Evolutionary conservation across 2,113 vertebrate species (phyloP), one percentile per base, ranked within the genome.

Genomic region (Brevimyrus niger): DNA sequence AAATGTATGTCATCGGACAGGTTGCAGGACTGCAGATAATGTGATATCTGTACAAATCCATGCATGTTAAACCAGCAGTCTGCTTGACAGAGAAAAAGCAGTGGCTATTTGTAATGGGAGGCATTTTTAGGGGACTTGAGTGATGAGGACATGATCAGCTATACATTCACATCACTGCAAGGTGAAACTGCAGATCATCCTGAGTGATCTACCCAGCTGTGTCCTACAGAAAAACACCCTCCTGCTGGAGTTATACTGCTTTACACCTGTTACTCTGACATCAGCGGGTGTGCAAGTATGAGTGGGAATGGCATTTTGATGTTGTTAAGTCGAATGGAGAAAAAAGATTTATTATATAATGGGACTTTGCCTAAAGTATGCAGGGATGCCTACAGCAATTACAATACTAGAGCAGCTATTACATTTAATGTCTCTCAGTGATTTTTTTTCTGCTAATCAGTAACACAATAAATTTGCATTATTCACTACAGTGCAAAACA

Each of bases 371-470:
- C 76, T 23, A 58, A 55, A 84, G 76, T 76, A 89, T 83, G 80
- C 73, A 89, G 73, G 51, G 53, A 88, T 69, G 48, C 69, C 87
- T 83, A 83, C 73, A 83, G 50, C 51, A 55, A 61, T 44, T 84
- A 65, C 35, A 46, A 31, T 23, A 46, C 80, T n/a, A 61, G 42
- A 61, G 53, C 53, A 85, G 53, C 50, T 61, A 53, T 15, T 42
- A 73, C 27, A 27, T 88, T 46, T 38, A 42, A 53, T 82, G 69
- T 19, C 6, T 53, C 51, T 53, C 46, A 53, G 27, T 53, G 47
- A 35, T 82, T 51, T 55, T 55, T 53, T 46, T 84, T 58, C n/a
- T 47, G 19, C n/a, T 55, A 89, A 55, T 23, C 35, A 47, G 51
- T 55, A 58, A 58, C 21, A 84, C 51, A 85, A 55, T 55, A n/a